These are phyloP conservation scores for Nephrotoma guestfalica DNA, from an alignment of 2,888 invertebrate species.

Conservation along the genomic window DNA sequence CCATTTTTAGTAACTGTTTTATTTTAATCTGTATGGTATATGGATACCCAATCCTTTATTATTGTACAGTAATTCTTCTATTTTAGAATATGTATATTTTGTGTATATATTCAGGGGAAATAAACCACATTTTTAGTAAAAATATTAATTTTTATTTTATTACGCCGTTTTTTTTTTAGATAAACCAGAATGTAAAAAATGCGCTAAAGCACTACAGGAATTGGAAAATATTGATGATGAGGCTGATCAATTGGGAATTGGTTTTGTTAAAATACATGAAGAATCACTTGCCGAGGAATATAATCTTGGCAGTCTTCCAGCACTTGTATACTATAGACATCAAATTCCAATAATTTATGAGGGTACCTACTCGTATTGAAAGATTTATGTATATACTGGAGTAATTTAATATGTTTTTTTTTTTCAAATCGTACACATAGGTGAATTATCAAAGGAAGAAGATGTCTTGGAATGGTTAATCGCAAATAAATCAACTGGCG, in stretches of 20 bases:
- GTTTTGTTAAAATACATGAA: slow-evolving; percentile 89
- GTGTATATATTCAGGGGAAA: background rate
- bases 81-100: background rate
- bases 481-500: slow-evolving; percentile 83
- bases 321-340: slow-evolving; percentile 84
- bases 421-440: slow-evolving; percentile 29
- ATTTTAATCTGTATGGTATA: background rate
- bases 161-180: slow-evolving; percentile 39
- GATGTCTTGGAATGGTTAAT: slow-evolving; percentile 89
- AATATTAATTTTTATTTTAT: background rate
- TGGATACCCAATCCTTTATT: background rate
- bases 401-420: slow-evolving; percentile 1
- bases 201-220: slow-evolving; percentile 78
- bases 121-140: background rate
- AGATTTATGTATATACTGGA: slow-evolving; percentile 34
- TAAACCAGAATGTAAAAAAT: slow-evolving; percentile 85
- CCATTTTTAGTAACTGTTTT: background rate
- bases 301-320: slow-evolving; percentile 75
- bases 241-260: slow-evolving; percentile 85
- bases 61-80: background rate
- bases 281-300: slow-evolving; percentile 84
- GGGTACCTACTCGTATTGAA: slow-evolving; percentile 16
- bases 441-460: slow-evolving; percentile 78
- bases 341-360: slow-evolving; percentile 90
- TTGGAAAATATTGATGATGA: slow-evolving; percentile 91